Evolutionary conservation across 2,113 vertebrate genomes (phyloP), one percentile per base, ranked within the genome.

Genomic region (Ranitomeya variabilis): DNA sequence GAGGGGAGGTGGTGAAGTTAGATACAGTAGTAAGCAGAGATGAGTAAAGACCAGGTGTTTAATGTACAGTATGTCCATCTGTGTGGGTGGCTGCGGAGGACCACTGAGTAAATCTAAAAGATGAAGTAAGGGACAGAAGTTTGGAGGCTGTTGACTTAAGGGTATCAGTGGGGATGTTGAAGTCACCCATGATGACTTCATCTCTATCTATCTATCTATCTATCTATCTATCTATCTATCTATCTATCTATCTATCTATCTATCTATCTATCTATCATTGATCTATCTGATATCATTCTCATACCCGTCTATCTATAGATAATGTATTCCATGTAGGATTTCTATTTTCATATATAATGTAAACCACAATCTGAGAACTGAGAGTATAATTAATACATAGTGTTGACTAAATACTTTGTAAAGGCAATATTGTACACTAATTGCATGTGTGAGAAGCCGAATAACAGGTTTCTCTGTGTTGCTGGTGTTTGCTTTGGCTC

Each of bases 401-500:
- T 64, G 86, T 67, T 88, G 14, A 45, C 86, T 88, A 74, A 88
- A 83, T 57, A 23, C 80, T 76, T 21, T 51, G 51, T 18, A 15
- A 74, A 88, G 16, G 62, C 13, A 88, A 88, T 83, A 37, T 80
- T 55, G 52, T 74, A 31, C 80, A 83, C 54, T 62, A 88, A 76
- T 62, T 88, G 23, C 14, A 52, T 64, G 80, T 74, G 60, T 88
- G 60, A 66, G 31, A 88, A 81, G 86, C 54, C 26, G 86, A 64
- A 31, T 74, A 88, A 77, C 87, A 83, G 87, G 80, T 83, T 88
- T 59, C 66, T 88, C 80, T 14, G 45, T 31, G 67, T 74, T 66
- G 37, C 31, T 10, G 51, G 5, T 62, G 87, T 88, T 88, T 88
- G 71, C 57, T 77, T 88, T 88, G 87, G 87, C 87, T 60, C 31